Evolutionary conservation across 2,888 invertebrate genomes (phyloP), one percentile per base, ranked within the genome.

Genomic region (Hymenopus coronatus): DNA sequence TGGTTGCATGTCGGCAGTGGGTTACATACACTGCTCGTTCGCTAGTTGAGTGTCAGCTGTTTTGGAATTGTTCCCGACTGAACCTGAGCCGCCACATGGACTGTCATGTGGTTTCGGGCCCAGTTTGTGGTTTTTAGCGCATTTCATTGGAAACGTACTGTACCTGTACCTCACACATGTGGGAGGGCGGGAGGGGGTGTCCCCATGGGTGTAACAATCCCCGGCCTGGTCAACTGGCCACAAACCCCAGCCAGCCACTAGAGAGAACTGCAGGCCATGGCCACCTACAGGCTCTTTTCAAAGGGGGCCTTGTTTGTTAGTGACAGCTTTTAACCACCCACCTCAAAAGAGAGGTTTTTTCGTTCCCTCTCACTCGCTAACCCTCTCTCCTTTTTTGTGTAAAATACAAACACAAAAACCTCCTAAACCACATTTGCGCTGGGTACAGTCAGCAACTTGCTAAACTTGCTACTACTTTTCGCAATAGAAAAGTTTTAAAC

Each of bases 271-370:
- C 86, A 46, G 82, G 82, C 33, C 82, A n/a, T 33, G 87, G 28
- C 87, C 87, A 82, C 87, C 87, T 82, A 87, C 87, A 87, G 87
- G 87, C 87, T 87, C 87, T 87, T 87, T 87, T 82, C 87, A 87
- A 87, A 87, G 87, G 82, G 87, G 87, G n/a, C 81, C 87, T 86
- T 87, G 87, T 87, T 87, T 87, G 87, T 87, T 87, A 87, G 82
- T 87, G 87, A 87, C 87, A 87, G 87, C 87, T 87, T 87, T 87
- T 87, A 87, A 87, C 87, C 87, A 87, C 87, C 87, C 87, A 87
- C 87, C 87, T 87, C 87, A 87, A 87, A 87, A 87, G 87, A 87
- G 87, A 82, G 81, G 81, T 87, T 87, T 87, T 87, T 86, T 27
- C 28, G 15, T 54, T 84, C 84, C 30, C 85, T 54, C 28, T 28